Base-by-base conservation (phyloP, 1,140 invertebrate genomes). In the Drosophila tristis region DNA sequence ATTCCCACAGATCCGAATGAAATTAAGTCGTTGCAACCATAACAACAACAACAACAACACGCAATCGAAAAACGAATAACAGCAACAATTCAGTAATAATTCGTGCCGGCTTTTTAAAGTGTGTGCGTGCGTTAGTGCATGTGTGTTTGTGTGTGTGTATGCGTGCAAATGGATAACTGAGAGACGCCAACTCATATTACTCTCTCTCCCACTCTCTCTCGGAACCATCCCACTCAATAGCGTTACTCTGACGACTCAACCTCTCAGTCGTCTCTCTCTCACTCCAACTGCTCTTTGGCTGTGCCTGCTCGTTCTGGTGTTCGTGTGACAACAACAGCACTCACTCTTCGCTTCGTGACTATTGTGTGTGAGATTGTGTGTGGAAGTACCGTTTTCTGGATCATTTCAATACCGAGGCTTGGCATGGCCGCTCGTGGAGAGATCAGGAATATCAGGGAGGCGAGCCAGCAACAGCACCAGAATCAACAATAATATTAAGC, bases 401-500 rank as follows among this genome's bases (percentile, higher is more conserved):
- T 29, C 15, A 20, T 5, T 42, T 70, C 45, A 51, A 31, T 16
- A 29, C 3, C 29, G 42, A 23, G 23, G 16, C 31, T 43, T 72
- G 68, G 66, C 67, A 72, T 72, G 67, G 68, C 67, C 57, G 60
- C 56, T 61, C 45, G 68, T 23, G 31, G 9, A 73, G 68, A 64
- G 58, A 45, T 57, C 43, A 35, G 44, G 70, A 44, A 44, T 45
- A 61, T 66, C 29, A 74, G 70, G 70, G 71, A 74, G 59, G 71
- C 65, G 71, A 15, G n/a, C 13, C 16, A 42, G 20, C 58, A 74
- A 15, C 70, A 74, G 68, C 67, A 61, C 47, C 55, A 72, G 42
- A 47, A 72, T 60, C 56, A 61, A 26, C 68, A 61, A 43, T 56
- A 44, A 73, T 48, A 72, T 16, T 35, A 25, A 60, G 68, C 42